These are phyloP conservation scores for Electrona antarctica DNA, from an alignment of 2,113 vertebrate genomes.

Conservation along the genomic window DNA sequence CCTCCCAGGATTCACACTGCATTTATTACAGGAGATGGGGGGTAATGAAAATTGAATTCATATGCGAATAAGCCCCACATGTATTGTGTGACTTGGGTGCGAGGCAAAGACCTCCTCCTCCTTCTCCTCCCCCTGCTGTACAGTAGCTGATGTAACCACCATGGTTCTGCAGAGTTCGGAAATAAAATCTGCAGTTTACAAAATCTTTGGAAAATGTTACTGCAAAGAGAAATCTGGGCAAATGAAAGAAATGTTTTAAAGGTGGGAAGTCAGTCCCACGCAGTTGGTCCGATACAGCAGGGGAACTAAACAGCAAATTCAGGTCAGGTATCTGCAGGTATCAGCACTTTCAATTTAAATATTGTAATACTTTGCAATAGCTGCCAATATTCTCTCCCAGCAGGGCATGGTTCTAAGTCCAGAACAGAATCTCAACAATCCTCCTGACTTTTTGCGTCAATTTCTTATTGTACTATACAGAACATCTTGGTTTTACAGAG, in stretches of 20 bases:
- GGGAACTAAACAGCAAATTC: too few species aligned
- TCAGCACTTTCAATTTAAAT: too few species aligned
- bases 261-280: conserved; percentile 26
- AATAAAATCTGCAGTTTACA: conserved; percentile 17
- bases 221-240: conserved; percentile 30
- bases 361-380: too few species aligned
- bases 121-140: conserved; percentile 56
- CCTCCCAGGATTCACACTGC: conserved; percentile 72
- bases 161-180: conserved; percentile 18
- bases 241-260: conserved; percentile 24
- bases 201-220: conserved; percentile 49
- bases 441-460: too few species aligned
- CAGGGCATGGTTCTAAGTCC: too few species aligned
- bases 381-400: too few species aligned
- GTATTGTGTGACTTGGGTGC: conserved; percentile 66
- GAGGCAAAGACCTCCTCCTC: conserved; percentile 62
- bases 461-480: too few species aligned
- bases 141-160: conserved; percentile 7
- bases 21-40: conserved; percentile 69
- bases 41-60: conserved; percentile 80
- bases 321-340: too few species aligned
- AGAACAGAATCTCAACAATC: too few species aligned
- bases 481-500: too few species aligned
- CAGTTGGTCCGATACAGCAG: too few species aligned
- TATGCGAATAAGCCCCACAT: conserved; percentile 54